phyloP scores from a whole-genome alignment of 2,888 invertebrate genomes.

The Drosophila prolongata region DNA sequence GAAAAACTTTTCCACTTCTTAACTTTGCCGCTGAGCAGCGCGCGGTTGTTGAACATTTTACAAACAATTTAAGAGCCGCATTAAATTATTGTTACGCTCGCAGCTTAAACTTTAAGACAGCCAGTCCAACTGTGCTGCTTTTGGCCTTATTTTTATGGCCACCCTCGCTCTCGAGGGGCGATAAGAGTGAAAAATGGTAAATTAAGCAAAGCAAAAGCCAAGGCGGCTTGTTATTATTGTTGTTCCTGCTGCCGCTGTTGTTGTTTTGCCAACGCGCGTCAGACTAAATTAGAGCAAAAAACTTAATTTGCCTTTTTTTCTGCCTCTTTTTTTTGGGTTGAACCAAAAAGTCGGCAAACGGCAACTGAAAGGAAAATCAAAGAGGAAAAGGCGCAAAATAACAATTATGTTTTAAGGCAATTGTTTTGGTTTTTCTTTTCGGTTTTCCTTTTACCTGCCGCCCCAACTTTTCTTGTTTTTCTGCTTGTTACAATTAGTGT shows the following conservation, averaged over 20 bases:
- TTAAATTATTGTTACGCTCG: slow-evolving; percentile 79
- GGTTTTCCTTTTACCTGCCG: slow-evolving; percentile 29
- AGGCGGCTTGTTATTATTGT: slow-evolving; percentile 51
- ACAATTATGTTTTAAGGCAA: slow-evolving; percentile 81
- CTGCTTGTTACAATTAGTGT: slow-evolving; percentile 45
- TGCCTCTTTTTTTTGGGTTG: slow-evolving; percentile 44
- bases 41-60: slow-evolving; percentile 74
- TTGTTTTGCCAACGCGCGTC: slow-evolving; percentile 59
- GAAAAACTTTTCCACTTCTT: slow-evolving; percentile 80
- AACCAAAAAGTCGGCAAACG: slow-evolving; percentile 66
- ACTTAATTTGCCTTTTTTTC: slow-evolving; percentile 77
- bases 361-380: slow-evolving; percentile 57
- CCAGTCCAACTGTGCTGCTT: slow-evolving; percentile 52
- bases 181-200: slow-evolving; percentile 80
- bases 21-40: slow-evolving; percentile 56
- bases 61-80: slow-evolving; percentile 80
- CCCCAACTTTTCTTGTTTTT: slow-evolving; percentile 24
- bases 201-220: slow-evolving; percentile 78
- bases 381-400: slow-evolving; percentile 74
- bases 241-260: slow-evolving; percentile 30
- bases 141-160: slow-evolving; percentile 72
- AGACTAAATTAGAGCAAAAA: slow-evolving; percentile 79
- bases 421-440: slow-evolving; percentile 72
- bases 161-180: slow-evolving; percentile 50
- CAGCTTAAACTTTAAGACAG: slow-evolving; percentile 72